A percentile compares a stretch with the other conserved stretches of the same genome.
Conservation (phyloP, 1,140 invertebrate genomes). For the Drosophila oshimai region DNA sequence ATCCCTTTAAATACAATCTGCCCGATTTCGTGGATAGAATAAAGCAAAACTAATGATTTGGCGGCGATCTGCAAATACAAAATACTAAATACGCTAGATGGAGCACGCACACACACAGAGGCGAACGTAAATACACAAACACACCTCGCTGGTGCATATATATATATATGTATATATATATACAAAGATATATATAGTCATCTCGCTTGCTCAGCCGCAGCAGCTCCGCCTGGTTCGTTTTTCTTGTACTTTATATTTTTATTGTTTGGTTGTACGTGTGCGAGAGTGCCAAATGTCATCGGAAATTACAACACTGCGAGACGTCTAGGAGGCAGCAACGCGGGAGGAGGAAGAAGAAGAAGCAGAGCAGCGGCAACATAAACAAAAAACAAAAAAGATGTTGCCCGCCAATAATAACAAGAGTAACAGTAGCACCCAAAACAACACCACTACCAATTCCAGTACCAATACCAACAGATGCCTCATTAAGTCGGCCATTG, state of each 20-base stretch:
- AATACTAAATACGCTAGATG: conserved; percentile 37
- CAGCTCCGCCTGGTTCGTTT: background rate
- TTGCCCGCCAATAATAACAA: conserved; percentile 10
- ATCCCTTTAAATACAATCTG: background rate
- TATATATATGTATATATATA: no score
- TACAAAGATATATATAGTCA: no score
- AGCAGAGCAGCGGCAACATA: conserved; percentile 52
- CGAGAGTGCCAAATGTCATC: conserved; percentile 72
- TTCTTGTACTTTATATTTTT: conserved; percentile 21
- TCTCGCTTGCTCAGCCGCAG: conserved; percentile 13
- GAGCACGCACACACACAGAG: conserved; percentile 24
- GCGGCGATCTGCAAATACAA: conserved; percentile 70
- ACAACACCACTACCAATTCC: conserved; percentile 16
- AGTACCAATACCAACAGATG: conserved; percentile 43
- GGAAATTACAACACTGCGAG: conserved; percentile 75
- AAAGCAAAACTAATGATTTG: conserved; percentile 1
- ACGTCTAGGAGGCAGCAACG: conserved; percentile 42
- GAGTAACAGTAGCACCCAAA: background rate
- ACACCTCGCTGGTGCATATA: no score
- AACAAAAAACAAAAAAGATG: conserved; percentile 63
- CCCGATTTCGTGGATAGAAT: background rate
- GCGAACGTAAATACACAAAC: conserved; percentile 35
- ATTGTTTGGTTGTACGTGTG: conserved; percentile 10
- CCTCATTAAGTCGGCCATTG: conserved; percentile 43
- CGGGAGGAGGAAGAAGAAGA: conserved; percentile 23